Evolutionary conservation across 2,113 vertebrate species (phyloP), one percentile per base, ranked within the genome.

Genomic region (Pollimyrus isidori): DNA sequence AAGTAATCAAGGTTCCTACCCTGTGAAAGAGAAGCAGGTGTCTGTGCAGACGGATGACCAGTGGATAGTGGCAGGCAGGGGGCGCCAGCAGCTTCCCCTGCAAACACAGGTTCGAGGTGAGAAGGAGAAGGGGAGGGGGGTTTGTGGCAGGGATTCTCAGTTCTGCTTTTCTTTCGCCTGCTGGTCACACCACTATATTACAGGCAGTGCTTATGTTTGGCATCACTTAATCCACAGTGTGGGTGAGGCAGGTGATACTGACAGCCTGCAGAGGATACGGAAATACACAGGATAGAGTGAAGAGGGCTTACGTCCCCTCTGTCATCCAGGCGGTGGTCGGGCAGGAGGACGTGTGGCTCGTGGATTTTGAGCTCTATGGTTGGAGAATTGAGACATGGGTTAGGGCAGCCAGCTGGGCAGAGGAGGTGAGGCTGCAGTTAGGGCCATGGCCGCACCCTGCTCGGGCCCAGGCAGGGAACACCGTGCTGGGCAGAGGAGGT

Each of bases 1-100:
- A 50, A 30, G 15, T 73, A 17, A 76, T 26, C 50, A 46, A 23
- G 88, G 49, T 19, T 93, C 95, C 39, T 95, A 97, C 97, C 96
- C 97, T 95, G 94, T 97, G 95, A 92, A 97, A 96, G 89, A 97
- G 95, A 92, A 97, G 95, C 94, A 97, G 94, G 94, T 97, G 95
- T 48, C 95, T 95, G 89, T 93, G 94, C 17, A 94, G 91, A 85
- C 91, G 91, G 39, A 92, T 93, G 92, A 95, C 94, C 90, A 95
- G 93, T 0, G 94, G 95, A 92, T 96, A 96, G 90, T 95, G 95
- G 92, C 96, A 95, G 91, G 88, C 90, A 91, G 94, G 92, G 92
- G 92, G 91, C 23, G 76, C 50, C 46, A 50, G 90, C 46, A 50
- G 90, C 85, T 92, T 85, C 88, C 89, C 93, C 95, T 95, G 93